Evolutionary conservation across 2,888 invertebrate species (phyloP), one percentile per base, ranked within the genome.

Genomic region (Plutella xylostella): DNA sequence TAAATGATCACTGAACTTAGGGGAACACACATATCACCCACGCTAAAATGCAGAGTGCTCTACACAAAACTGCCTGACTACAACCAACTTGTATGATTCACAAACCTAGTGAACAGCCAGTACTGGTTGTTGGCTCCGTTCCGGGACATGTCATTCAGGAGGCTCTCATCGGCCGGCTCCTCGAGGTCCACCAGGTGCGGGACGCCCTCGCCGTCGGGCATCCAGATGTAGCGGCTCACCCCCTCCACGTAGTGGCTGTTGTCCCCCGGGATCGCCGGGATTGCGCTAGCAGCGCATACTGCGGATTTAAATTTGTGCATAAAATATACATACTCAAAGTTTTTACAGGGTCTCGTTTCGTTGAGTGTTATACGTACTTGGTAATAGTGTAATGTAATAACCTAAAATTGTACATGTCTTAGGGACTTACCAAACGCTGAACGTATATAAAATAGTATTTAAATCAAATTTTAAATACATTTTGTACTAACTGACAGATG

Each of bases 221-320:
- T 72, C 70, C 68, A 72, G 20, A 73, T 60, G 52, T 66, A 72
- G 15, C 63, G 68, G 51, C 67, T 68, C 35, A 56, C 61, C 0
- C 72, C 70, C 42, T 70, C 70, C 30, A 69, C 65, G 50, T 68
- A 73, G 53, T 69, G 61, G 47, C 68, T 68, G 47, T 72, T 72
- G 47, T 72, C 69, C 19, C 61, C 61, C 3, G 71, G 72, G 17
- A 58, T 37, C 6, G 41, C 9, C 21, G 68, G 65, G 19, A 68
- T 50, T 12, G 59, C 58, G 33, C 50, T 53, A 35, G 61, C 57
- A 33, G 62, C 56, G 51, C 63, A 61, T 6, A 65, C 71, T 55
- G 30, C 9, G 42, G 46, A 22, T 43, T 45, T 48, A 40, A 17
- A 42, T 51, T 46, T 41, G 5, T 31, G n/a, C 11, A 9, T 12